Base-by-base conservation (phyloP, 2,113 vertebrate species). In the Heterocephalus glaber region DNA sequence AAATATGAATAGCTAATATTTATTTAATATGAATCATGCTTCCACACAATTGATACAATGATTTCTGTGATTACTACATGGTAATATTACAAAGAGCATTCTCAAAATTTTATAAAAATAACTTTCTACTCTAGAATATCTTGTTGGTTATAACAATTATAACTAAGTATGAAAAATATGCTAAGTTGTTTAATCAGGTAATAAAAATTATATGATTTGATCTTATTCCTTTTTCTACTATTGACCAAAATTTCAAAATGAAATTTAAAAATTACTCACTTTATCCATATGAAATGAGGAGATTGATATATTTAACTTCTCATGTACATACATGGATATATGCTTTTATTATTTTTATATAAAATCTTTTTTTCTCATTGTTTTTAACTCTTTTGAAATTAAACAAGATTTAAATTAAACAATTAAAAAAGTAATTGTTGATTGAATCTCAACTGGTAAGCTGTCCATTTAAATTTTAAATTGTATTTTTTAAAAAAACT, bases 31-130 rank as follows among this genome's bases (percentile, higher is more conserved):
- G 28, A 83, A 12, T 82, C 0, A 4, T 86, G 33, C 4, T 83
- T 86, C 54, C 86, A 14, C 1, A 70, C 58, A 63, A 80, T 70
- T 80, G 80, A 66, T 65, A 76, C 33, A 94, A 77, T 30, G 28
- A 88, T 88, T 94, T 13, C 22, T 92, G 5, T 81, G 92, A 90
- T 95, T 81, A 82, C 22, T 86, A 8, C 3, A n/a, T 20, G 63
- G 7, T 76, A 33, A 82, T 85, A 72, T 54, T 76, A 72, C 58
- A 89, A 86, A 92, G 38, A 81, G 5, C 3, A 24, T 68, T n/a
- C 54, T 83, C 84, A 92, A 86, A 76, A 65, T 86, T 91, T 92
- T 63, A 66, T 54, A 65, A 65, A 94, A 94, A 90, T 44, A 94
- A 72, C 7, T 85, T 93, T 92, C 52, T 30, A 90, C 22, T 35